A percentile compares a stretch with the other conserved stretches of the same genome.
phyloP scores from a whole-genome alignment of 1,140 invertebrate species.

The Psix sp. region DNA sequence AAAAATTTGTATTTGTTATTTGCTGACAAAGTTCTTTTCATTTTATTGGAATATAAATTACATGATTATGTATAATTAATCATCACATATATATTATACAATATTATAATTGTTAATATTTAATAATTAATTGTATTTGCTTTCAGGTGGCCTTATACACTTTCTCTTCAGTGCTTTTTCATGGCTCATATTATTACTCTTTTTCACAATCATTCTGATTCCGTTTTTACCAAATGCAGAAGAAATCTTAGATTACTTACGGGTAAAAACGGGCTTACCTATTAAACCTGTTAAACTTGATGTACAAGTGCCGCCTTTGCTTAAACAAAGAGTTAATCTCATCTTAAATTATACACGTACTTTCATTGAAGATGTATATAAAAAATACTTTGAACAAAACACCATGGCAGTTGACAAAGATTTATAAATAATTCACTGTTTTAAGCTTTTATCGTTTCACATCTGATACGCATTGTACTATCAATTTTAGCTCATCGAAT shows the following conservation, averaged over 20 bases:
- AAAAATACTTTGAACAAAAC: constrained; percentile 20
- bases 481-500: constrained; percentile 6
- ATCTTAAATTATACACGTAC: constrained; percentile 12
- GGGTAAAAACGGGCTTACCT: constrained; percentile 13
- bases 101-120: neutral
- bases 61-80: too few relatives aligned
- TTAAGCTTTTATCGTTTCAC: too few relatives aligned
- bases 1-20: neutral
- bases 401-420: too few relatives aligned
- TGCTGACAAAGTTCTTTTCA: too few relatives aligned
- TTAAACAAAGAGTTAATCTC: constrained; percentile 15
- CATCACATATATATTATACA: too few relatives aligned
- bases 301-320: constrained; percentile 6
- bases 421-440: too few relatives aligned
- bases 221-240: constrained; percentile 25
- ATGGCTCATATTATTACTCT: neutral
- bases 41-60: too few relatives aligned
- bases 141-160: constrained; percentile 24
- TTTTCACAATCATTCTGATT: constrained; percentile 12
- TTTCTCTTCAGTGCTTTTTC: constrained; percentile 4
- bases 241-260: constrained; percentile 14
- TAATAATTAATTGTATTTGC: neutral
- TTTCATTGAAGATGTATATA: constrained; percentile 8
- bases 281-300: constrained; percentile 19
- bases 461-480: too few relatives aligned